Base-by-base conservation (phyloP, 2,888 invertebrate species). In the Amblyteles armatorius region DNA sequence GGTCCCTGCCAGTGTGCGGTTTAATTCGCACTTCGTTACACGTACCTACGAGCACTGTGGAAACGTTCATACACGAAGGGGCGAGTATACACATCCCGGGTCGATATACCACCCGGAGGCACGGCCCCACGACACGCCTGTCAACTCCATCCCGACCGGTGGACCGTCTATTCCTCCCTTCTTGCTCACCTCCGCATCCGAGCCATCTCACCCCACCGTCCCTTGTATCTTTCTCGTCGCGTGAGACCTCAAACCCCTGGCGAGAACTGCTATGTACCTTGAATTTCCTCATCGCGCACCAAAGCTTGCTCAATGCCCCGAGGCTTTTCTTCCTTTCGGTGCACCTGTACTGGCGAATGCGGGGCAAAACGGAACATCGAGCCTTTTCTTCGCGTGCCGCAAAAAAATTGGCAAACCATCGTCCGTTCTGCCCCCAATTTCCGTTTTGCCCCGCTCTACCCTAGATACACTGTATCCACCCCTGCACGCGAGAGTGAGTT, bases 31-130 rank as follows among this genome's bases (percentile, higher is more conserved):
- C 81, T 81, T 86, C 80, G 78, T 72, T 86, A 86, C 81, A 86
- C 78, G 48, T 69, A 26, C 13, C 84, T 81, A 78, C 78, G 78
- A 83, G 76, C 79, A 71, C 79, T 80, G 80, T 82, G 55, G 57
- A 48, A 73, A 55, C 48, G 79, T 63, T 79, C 68, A 44, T 79
- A 74, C 72, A 76, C 57, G 72, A 73, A 55, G 67, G 52, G 33
- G 52, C 19, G 26, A n/a, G 76, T 73, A 77, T 79, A 85, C 82
- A 85, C 68, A 86, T 83, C 68, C 22, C 71, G 89, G 89, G 87
- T 90, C 90, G 90, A 90, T 90, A 89, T 88, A 88, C 87, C 79
- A 81, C 83, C 85, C 85, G 74, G 84, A 88, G 87, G 87, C 87
- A 86, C 85, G 76, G 87, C 83, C 87, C 78, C 87, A 69, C 88